phyloP scores from a whole-genome alignment of 2,797 vertebrate genomes.

The Manis pentadactyla region DNA sequence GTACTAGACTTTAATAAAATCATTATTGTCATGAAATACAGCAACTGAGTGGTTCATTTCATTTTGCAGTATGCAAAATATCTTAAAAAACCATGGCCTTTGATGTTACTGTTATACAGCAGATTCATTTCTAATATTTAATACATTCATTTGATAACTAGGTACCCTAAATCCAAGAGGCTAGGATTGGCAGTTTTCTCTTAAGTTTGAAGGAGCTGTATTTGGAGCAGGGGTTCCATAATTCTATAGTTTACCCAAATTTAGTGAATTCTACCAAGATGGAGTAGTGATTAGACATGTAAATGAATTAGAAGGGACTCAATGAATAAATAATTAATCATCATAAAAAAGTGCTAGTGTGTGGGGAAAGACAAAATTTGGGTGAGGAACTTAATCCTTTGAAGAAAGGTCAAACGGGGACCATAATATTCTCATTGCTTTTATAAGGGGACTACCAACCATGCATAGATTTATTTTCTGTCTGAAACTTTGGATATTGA shows the following conservation, averaged over 20 bases:
- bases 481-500: not conserved
- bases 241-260: not conserved
- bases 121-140: slow-evolving; percentile 9
- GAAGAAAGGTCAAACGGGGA: not conserved
- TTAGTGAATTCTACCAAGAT: not conserved
- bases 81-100: not conserved
- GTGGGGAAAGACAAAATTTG: not conserved
- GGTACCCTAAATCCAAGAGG: not conserved
- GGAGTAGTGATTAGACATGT: not conserved
- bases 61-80: not conserved
- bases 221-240: not conserved
- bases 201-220: not conserved
- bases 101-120: not conserved
- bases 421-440: not conserved
- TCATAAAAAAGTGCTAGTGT: not conserved
- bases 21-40: not conserved
- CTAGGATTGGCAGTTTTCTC: not conserved
- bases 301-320: not conserved
- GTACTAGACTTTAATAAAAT: not conserved
- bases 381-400: not conserved
- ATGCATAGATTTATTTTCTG: not conserved
- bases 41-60: not conserved
- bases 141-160: not conserved
- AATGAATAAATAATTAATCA: not conserved
- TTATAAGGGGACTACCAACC: not conserved